These are phyloP conservation scores for Urophycis tenuis DNA, from an alignment of 2,797 vertebrate genomes.

Conservation along the genomic window DNA sequence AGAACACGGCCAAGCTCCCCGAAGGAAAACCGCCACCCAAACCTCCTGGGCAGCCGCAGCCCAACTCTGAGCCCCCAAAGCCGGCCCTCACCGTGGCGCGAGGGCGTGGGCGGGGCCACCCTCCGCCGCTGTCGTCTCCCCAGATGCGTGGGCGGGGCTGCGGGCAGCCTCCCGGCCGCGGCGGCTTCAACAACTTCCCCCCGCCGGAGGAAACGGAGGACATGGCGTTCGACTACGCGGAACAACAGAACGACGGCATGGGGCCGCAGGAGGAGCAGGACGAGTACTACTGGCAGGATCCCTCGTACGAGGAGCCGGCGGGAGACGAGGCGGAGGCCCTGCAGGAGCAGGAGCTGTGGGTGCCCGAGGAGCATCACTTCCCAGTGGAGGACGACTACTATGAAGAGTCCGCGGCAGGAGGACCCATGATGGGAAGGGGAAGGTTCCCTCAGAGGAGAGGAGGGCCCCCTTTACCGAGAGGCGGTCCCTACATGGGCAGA, in stretches of 20 bases:
- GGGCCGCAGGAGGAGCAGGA: constrained; percentile 65
- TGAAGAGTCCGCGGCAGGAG: constrained; percentile 67
- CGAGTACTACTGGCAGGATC: constrained; percentile 70
- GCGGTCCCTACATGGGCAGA: constrained; percentile 39
- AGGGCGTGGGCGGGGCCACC: constrained; percentile 62
- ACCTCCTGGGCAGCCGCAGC: constrained; percentile 34
- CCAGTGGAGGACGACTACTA: constrained; percentile 63
- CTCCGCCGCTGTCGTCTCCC: constrained; percentile 19
- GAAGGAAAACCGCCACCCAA: constrained; percentile 38
- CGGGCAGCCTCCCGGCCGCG: constrained; percentile 45
- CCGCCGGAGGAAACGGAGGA: constrained; percentile 59
- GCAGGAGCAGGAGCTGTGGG: constrained; percentile 71
- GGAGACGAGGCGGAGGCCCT: constrained; percentile 60
- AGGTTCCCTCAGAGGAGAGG: constrained; percentile 20
- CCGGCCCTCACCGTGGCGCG: constrained; percentile 17
- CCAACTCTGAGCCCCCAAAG: constrained; percentile 41
- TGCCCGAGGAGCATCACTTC: constrained; percentile 74
- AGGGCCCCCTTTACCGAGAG: constrained; percentile 33
- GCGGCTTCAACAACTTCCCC: constrained; percentile 36
- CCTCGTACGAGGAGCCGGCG: constrained; percentile 66
- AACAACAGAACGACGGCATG: constrained; percentile 60
- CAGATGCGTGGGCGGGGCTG: constrained; percentile 53
- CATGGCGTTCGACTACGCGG: constrained; percentile 62
- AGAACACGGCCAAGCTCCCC: constrained; percentile 29
- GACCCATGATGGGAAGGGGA: constrained; percentile 64